Evolutionary conservation across 2,113 vertebrate genomes (phyloP).

Genomic region (Cynoglossus semilaevis): DNA sequence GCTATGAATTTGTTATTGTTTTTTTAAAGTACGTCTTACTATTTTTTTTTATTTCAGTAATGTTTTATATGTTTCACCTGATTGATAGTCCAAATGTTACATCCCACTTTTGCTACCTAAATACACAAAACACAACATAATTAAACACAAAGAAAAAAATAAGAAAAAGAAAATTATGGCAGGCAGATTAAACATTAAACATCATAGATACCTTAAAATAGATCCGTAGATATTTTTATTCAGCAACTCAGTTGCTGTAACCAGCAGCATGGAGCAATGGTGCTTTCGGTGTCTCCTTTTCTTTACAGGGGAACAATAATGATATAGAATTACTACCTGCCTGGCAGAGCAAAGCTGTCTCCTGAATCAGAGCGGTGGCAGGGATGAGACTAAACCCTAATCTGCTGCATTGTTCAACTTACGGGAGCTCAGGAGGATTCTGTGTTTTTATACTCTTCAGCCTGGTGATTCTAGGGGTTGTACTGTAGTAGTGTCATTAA

Average conservation of each 20-base stretch:
- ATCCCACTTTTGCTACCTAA: no score
- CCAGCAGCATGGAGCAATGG: background rate
- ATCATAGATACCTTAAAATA: background rate
- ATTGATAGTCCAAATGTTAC: no score
- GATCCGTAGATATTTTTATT: conserved; percentile 11
- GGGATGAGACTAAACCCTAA: conserved; percentile 23
- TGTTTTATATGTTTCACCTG: no score
- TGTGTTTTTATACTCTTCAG: conserved; percentile 7
- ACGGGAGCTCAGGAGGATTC: conserved; percentile 18
- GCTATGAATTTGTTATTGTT: no score
- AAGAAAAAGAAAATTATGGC: no score
- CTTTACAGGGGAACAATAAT: conserved; percentile 48
- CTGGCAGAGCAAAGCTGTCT: conserved; percentile 39
- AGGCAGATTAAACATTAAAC: no score
- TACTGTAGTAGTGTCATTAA: no score
- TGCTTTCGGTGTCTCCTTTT: conserved; percentile 13
- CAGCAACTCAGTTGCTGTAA: background rate
- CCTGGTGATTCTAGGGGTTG: no score
- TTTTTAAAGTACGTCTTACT: no score
- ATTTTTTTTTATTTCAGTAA: no score
- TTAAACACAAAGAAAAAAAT: no score
- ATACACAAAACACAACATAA: no score
- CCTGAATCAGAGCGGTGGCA: conserved; percentile 44
- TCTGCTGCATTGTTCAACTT: conserved; percentile 42
- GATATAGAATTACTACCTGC: conserved; percentile 59